phyloP scores from a whole-genome alignment of 2,888 invertebrate genomes.

The Pollenia angustigena region DNA sequence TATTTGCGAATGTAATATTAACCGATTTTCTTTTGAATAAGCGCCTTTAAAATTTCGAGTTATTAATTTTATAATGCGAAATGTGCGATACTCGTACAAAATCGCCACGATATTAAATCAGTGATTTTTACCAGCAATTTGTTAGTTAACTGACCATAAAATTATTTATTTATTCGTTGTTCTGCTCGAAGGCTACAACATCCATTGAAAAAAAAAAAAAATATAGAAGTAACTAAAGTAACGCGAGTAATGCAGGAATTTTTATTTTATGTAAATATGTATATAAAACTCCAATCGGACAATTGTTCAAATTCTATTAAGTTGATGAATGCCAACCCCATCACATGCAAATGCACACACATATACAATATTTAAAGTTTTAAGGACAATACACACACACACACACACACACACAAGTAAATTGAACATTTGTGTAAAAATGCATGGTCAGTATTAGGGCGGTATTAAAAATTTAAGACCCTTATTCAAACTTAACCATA shows the following conservation, averaged over 20 bases:
- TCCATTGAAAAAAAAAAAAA: slow-evolving; percentile 8
- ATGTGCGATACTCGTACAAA: too few relatives aligned
- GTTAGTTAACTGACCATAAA: slow-evolving; percentile 30
- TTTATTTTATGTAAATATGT: slow-evolving; percentile 4
- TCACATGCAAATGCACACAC: too few relatives aligned
- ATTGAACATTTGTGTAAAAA: neutral
- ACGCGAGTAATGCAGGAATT: neutral
- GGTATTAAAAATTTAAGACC: neutral
- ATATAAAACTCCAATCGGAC: neutral
- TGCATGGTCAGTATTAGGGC: neutral
- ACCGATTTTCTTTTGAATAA: too few relatives aligned
- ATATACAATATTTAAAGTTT: neutral
- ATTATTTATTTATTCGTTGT: slow-evolving; percentile 24
- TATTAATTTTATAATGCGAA: too few relatives aligned
- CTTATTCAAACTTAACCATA: too few relatives aligned
- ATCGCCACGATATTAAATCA: neutral
- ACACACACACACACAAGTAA: neutral
- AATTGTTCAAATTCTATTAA: slow-evolving; percentile 13
- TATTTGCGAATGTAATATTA: too few relatives aligned
- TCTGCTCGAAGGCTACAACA: neutral
- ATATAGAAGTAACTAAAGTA: neutral
- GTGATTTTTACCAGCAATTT: slow-evolving; percentile 31
- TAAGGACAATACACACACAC: neutral
- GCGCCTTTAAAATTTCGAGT: too few relatives aligned
- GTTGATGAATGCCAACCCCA: neutral